A percentile compares a stretch with the other conserved stretches of the same genome.
Conservation (phyloP, 2,113 vertebrate genomes). For the Phylloscopus trochiloides region DNA sequence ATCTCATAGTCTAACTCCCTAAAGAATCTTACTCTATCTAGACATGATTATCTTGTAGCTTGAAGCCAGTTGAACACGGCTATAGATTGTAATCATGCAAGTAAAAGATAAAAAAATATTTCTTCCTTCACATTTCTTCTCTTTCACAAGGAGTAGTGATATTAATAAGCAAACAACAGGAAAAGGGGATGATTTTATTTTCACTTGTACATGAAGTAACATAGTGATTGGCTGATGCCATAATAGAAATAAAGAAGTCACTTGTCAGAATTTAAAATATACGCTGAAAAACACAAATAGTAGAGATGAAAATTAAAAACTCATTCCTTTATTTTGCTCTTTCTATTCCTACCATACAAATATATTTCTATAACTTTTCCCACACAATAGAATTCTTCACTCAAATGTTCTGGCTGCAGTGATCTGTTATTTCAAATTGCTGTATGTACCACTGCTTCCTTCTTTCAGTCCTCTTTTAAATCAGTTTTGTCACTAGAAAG, state of each 20-base stretch:
- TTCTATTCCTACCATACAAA: neutral
- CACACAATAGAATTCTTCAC: neutral
- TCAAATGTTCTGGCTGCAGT: neutral
- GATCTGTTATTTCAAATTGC: neutral
- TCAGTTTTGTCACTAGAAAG: conserved; percentile 25
- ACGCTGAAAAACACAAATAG: neutral
- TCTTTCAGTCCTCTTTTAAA: conserved; percentile 29
- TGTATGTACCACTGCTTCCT: neutral
- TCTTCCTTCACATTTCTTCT: neutral
- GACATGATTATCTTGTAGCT: conserved; percentile 35
- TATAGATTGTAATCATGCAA: neutral
- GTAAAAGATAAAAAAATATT: neutral
- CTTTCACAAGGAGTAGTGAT: conserved; percentile 19
- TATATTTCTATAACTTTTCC: neutral
- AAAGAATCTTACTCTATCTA: conserved; percentile 16
- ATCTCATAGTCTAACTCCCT: conserved; percentile 18
- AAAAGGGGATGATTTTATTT: conserved; percentile 17
- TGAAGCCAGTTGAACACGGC: neutral
- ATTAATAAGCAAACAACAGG: conserved; percentile 11
- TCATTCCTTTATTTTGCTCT: neutral
- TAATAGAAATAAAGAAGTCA: neutral
- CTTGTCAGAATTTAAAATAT: conserved; percentile 9
- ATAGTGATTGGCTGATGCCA: neutral
- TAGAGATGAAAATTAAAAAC: conserved; percentile 25
- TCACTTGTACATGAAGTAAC: neutral